Evolutionary conservation across 2,888 invertebrate species (phyloP).

Genomic region (Pecten maximus): DNA sequence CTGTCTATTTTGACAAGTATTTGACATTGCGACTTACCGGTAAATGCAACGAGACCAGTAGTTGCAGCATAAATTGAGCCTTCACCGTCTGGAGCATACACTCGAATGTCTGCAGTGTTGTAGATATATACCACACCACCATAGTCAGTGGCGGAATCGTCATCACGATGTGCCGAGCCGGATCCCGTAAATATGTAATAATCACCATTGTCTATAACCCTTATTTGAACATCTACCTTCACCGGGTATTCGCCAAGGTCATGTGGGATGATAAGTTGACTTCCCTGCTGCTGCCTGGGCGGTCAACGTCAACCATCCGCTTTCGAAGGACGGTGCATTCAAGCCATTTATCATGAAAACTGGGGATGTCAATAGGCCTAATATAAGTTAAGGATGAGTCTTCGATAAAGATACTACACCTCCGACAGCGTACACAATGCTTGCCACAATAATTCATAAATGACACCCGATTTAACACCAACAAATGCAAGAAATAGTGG

Average conservation of each 20-base stretch:
- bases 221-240: neutral
- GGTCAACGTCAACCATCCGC: neutral
- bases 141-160: neutral
- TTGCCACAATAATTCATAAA: no score
- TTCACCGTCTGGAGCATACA: neutral
- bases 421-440: no score
- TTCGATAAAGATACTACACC: no score
- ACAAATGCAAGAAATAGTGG: no score
- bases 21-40: neutral
- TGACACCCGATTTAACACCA: no score
- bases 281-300: neutral
- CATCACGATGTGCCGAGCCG: neutral
- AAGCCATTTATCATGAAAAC: neutral
- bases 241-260: neutral
- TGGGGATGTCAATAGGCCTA: neutral
- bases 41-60: neutral
- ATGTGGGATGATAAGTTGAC: neutral
- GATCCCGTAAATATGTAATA: slow-evolving; percentile 4
- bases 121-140: neutral
- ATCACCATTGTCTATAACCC: neutral
- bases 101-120: neutral
- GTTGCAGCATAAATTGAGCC: neutral
- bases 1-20: no score
- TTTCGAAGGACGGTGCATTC: neutral
- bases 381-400: no score